Percentiles rank a stretch among this genome's conserved stretches.
Conservation (phyloP, 2,888 invertebrate species). For the Rhagophthalmus giganteus region DNA sequence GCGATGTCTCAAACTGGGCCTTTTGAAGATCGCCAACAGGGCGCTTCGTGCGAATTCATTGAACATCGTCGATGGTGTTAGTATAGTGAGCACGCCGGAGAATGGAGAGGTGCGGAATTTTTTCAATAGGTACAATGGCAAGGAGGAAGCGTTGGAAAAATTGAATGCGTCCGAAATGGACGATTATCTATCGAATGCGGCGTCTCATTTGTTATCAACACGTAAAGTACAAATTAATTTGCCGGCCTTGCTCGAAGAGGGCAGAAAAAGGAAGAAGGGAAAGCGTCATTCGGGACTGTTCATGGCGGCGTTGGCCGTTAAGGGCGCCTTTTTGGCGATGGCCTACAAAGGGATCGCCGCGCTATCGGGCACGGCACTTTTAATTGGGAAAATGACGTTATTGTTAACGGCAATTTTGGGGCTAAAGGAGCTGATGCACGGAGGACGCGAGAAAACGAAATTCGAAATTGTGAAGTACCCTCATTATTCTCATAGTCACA, state of each 20-base stretch:
- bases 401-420: conserved; percentile 78
- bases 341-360: conserved; percentile 75
- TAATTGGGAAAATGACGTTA: conserved; percentile 83
- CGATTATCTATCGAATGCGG: conserved; percentile 60
- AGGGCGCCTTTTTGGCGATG: conserved; percentile 72
- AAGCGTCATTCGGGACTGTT: conserved; percentile 69
- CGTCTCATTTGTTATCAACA: conserved; percentile 63
- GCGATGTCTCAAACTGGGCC: conserved; percentile 73
- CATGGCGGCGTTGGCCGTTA: conserved; percentile 69
- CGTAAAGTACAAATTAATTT: conserved; percentile 57
- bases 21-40: conserved; percentile 66
- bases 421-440: conserved; percentile 74
- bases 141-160: conserved; percentile 60
- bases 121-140: conserved; percentile 29
- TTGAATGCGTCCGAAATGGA: conserved; percentile 65
- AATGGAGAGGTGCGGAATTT: conserved; percentile 19
- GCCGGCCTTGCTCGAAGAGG: conserved; percentile 56
- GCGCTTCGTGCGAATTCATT: conserved; percentile 66
- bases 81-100: conserved; percentile 53
- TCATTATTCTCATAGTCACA: conserved; percentile 59
- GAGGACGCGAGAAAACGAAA: conserved; percentile 72
- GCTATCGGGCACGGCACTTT: conserved; percentile 78
- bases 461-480: conserved; percentile 86
- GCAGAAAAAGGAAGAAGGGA: conserved; percentile 60
- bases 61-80: conserved; percentile 65